Evolutionary conservation across 2,113 vertebrate species (phyloP).

Genomic region (Perognathus longimembris): DNA sequence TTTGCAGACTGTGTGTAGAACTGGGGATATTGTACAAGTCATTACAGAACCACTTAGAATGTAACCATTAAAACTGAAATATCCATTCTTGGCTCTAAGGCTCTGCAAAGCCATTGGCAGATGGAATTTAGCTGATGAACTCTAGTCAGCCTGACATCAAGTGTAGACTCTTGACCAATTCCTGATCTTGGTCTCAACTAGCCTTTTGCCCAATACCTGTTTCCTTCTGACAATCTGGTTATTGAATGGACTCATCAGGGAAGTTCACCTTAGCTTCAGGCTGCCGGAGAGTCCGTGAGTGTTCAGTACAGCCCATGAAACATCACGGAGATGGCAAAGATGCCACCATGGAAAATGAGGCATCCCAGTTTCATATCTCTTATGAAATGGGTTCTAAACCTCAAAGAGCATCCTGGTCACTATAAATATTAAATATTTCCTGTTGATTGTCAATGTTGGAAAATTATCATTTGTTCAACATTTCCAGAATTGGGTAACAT

Average conservation of each 20-base stretch:
- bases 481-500: not conserved
- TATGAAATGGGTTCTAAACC: not conserved
- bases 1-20: conserved; percentile 2
- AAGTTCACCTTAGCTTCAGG: not conserved
- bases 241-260: not conserved
- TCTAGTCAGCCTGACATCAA: no score
- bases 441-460: not conserved
- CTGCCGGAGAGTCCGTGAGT: not conserved
- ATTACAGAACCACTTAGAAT: not conserved
- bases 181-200: not conserved
- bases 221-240: not conserved
- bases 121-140: not conserved
- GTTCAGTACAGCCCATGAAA: no score
- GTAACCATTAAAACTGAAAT: not conserved
- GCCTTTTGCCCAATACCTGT: not conserved
- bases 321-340: not conserved
- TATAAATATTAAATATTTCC: not conserved
- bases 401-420: not conserved
- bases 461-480: not conserved
- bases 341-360: not conserved
- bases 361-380: not conserved
- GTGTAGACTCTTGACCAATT: not conserved
- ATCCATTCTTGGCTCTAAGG: not conserved
- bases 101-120: not conserved
- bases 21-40: not conserved